Conservation (phyloP, 2,113 vertebrate species). For the Petrocephalus zakoni region DNA sequence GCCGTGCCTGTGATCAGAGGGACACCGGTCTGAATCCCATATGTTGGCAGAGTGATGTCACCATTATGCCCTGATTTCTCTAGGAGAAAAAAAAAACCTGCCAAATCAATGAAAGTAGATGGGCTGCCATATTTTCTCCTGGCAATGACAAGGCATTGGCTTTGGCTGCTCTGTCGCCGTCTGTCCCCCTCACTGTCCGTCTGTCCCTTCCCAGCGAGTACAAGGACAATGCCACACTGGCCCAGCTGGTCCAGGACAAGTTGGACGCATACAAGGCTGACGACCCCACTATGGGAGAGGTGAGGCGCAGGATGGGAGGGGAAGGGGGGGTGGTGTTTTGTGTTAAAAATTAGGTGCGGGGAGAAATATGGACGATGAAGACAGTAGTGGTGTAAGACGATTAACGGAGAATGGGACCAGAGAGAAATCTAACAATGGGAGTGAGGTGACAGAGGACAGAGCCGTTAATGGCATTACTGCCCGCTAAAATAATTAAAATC, state of each 20-base stretch:
- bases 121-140: not conserved
- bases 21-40: not conserved
- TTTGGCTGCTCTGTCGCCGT: not conserved
- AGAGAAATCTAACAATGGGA: not conserved
- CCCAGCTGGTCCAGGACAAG: slow-evolving; percentile 96
- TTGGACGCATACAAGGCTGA: slow-evolving; percentile 96
- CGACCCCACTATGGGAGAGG: slow-evolving; percentile 94
- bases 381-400: not conserved
- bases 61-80: not conserved
- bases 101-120: no score
- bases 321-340: not conserved
- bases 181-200: not conserved
- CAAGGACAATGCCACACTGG: slow-evolving; percentile 88
- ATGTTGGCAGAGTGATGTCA: not conserved
- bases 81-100: not conserved
- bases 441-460: not conserved
- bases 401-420: not conserved
- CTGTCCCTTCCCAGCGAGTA: slow-evolving; percentile 54
- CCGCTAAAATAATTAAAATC: not conserved
- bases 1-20: not conserved
- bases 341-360: not conserved
- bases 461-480: not conserved
- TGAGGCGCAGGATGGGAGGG: slow-evolving; percentile 45
- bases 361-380: not conserved
- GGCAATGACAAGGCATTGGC: not conserved